Evolutionary conservation across 2,113 vertebrate species (phyloP), one percentile per base, ranked within the genome.

Genomic region (Mugil cephalus): DNA sequence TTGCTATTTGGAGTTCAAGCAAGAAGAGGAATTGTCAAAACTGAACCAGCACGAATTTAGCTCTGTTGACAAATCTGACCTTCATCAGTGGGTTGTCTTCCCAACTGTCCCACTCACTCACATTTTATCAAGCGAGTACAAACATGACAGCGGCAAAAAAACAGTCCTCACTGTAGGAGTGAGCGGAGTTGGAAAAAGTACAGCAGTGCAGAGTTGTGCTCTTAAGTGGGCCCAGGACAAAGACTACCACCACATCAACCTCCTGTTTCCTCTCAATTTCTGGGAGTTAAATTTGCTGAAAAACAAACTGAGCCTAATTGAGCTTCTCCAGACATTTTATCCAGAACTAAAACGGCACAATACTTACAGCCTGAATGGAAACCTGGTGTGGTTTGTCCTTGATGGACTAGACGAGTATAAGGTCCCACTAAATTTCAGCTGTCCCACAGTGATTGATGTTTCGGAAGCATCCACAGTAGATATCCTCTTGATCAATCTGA

Each of bases 131-230:
- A 79, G 74, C 17, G 45, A 67, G 10, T 74, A 64, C 45, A 11
- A 67, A 59, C 67, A 69, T 12, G 0, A 50, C 2, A 48, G 2
- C 38, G 45, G 63, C 18, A 54, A 53, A 40, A 52, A 43, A 59
- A 86, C 72, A 2, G 17, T 85, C 40, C 9, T 87, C 60, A 74
- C 80, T 2, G 13, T 79, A 9, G 87, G 84, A 35, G 73, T 69
- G 53, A 17, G 54, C n/a, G 87, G 87, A 38, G 39, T 79, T 1
- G 84, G 85, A 36, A 88, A 90, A 79, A 85, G 69, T 42, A 85
- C 78, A 15, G 21, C 66, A 0, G 72, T 88, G 15, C 82, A 80
- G 48, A 76, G 42, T 4, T 80, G 45, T 69, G 74, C 74, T 35
- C 71, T 89, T 0, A 79, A 80, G 2, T 90, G 89, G 89, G 87